These are phyloP conservation scores for Anthoscopus minutus DNA, from an alignment of 2,113 vertebrate species.

Conservation along the genomic window DNA sequence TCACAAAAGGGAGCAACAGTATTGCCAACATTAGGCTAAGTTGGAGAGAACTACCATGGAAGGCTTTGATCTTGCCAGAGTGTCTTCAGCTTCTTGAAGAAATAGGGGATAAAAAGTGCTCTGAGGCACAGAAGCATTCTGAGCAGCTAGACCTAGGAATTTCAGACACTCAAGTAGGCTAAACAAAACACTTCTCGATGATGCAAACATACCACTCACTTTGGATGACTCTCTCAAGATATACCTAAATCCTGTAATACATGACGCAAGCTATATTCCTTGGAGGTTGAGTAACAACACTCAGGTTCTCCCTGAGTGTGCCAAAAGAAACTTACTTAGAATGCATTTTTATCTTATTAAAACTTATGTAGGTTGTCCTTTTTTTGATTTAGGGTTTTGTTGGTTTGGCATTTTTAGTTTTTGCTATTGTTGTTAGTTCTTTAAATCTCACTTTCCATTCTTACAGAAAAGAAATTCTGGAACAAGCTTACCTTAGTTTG, in stretches of 20 bases:
- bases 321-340: neutral
- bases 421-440: neutral
- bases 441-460: neutral
- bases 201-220: neutral
- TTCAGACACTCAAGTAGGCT: neutral
- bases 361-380: neutral
- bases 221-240: neutral
- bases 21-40: neutral
- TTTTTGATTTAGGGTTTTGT: neutral
- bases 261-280: neutral
- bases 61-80: neutral
- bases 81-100: neutral
- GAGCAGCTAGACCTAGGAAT: neutral
- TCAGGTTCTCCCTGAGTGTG: fast-evolving
- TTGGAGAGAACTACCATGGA: neutral
- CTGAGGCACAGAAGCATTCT: neutral
- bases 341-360: neutral
- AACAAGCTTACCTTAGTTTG: neutral
- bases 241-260: neutral
- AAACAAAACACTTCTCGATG: neutral
- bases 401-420: neutral
- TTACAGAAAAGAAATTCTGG: neutral
- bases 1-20: neutral
- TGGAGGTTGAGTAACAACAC: neutral
- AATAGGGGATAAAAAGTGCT: neutral